These are phyloP conservation scores for Apodemia mormo DNA, from an alignment of 2,888 invertebrate genomes.

Conservation along the genomic window DNA sequence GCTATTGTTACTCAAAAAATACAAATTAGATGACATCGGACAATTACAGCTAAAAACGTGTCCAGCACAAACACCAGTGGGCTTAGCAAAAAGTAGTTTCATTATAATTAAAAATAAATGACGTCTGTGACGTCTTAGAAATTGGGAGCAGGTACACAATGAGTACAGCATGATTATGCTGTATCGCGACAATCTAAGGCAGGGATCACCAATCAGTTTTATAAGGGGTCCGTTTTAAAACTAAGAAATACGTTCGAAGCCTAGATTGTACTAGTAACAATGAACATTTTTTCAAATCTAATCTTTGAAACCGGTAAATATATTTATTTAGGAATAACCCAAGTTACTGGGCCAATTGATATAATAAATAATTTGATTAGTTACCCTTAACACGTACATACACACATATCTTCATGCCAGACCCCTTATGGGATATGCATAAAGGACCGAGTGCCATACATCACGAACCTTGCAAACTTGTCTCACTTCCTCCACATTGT, in stretches of 20 bases:
- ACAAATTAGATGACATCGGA: conserved; percentile 49
- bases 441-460: no score
- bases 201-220: conserved; percentile 39
- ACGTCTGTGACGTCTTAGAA: conserved; percentile 61
- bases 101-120: conserved; percentile 71
- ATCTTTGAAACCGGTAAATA: no score
- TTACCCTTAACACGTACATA: no score
- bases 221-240: neutral
- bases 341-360: no score
- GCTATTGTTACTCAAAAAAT: conserved; percentile 46
- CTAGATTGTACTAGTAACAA: no score
- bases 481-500: no score
- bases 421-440: no score
- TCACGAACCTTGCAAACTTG: no score
- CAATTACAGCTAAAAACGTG: conserved; percentile 53
- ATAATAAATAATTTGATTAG: no score
- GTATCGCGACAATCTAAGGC: conserved; percentile 72
- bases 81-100: conserved; percentile 53
- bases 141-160: conserved; percentile 68
- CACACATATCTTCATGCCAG: no score
- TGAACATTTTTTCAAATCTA: no score
- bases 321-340: no score
- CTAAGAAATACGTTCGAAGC: neutral
- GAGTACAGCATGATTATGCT: conserved; percentile 70
- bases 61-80: conserved; percentile 42